Base-by-base conservation (phyloP, 2,888 invertebrate species). In the Griposia aprilina region DNA sequence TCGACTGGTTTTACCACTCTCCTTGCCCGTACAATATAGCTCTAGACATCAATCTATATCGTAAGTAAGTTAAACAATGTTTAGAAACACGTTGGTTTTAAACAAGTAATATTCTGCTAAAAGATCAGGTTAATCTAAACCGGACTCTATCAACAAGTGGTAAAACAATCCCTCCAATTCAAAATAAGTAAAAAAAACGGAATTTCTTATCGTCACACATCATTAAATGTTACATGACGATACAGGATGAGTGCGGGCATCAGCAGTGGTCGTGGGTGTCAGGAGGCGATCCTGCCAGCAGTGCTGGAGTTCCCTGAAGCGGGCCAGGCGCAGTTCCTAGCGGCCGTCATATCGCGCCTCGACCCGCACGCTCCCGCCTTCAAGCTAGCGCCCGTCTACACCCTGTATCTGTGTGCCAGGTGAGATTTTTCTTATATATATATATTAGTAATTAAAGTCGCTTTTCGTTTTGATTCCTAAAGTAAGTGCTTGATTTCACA, bases 301-400 rank as follows among this genome's bases (percentile, higher is more conserved):
- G 99, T 99, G 41, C 96, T 99, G 88, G 99, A 99, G 96, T 99
- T 99, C 95, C 98, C 99, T 45, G 99, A 99, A 95, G 99, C 99
- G 88, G 98, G 98, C 41, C 99, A 99, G 96, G 99, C 99, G 93
- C 98, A 98, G 88, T 99, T 99, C 95, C 97, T 99, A 72, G 98
- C 98, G 81, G 98, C 98, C 63, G 98, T 99, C 85, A 98, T 99
- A 92, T 98, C 98, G 57, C 98, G 99, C 87, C 97, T 99, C 87
- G 99, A 99, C 94, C 99, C 99, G 23, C 98, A 98, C 92, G 98
- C 98, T 80, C 98, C 98, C 20, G 98, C 99, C 88, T 99, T 99
- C 97, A 99, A 99, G 93, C 97, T 99, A 83, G 99, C 99, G 1
- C 99, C 99, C 0, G 99, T 99, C 48, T 99, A 99, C 96, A 98